A percentile compares a stretch with the other conserved stretches of the same genome.
Conservation (phyloP, 2,797 vertebrate genomes). For the Hybognathus amarus region DNA sequence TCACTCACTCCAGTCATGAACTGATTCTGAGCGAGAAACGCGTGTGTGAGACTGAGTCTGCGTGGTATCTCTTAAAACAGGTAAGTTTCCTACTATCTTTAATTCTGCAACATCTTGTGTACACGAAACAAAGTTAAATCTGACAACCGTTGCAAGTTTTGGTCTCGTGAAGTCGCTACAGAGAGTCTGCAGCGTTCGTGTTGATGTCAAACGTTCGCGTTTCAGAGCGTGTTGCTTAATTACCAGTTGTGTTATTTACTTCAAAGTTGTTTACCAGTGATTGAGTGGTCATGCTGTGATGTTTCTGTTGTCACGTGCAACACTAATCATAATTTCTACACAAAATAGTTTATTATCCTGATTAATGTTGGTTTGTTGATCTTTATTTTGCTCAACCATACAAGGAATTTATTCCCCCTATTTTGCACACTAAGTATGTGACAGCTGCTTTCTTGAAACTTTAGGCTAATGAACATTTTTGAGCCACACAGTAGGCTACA, state of each 20-base stretch:
- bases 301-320: neutral
- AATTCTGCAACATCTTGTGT: neutral
- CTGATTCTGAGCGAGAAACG: neutral
- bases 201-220: neutral
- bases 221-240: neutral
- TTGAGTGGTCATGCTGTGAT: neutral
- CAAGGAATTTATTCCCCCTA: neutral
- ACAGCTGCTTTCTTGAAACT: neutral
- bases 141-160: neutral
- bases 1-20: conserved; percentile 9
- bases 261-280: neutral
- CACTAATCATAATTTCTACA: neutral
- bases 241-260: neutral
- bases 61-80: neutral
- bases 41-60: neutral
- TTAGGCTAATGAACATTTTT: neutral
- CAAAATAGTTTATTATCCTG: neutral
- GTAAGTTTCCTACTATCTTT: neutral
- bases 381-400: neutral
- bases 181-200: neutral
- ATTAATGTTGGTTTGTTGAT: neutral
- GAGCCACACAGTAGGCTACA: neutral
- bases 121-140: neutral
- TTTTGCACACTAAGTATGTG: neutral
- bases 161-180: neutral